Evolutionary conservation across 1,140 invertebrate species (phyloP), one percentile per base, ranked within the genome.

Genomic region (Dolichoris vasculosae): DNA sequence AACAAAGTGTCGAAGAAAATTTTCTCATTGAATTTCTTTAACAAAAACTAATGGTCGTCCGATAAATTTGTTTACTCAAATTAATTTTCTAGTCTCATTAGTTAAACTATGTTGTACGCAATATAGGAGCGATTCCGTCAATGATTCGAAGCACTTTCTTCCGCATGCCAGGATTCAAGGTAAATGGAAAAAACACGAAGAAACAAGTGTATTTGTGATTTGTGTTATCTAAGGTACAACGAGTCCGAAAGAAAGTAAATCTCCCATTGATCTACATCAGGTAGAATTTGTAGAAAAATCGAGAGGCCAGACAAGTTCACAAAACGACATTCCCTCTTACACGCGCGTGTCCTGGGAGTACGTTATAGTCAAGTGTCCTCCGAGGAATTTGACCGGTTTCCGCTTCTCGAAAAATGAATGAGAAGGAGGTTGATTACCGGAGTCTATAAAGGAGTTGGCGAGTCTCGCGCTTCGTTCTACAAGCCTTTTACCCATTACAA

Each of bases 371-470:
- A 38, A 73, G 63, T 78, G 75, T 84, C 83, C 83, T 69, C 83
- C 67, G 38, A 75, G 78, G 84, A 85, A 82, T 81, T 81, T 30
- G 84, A 85, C 84, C 84, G 84, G 84, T 85, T 85, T 48, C 51
- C 71, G 75, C 79, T 81, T 38, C 78, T 55, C 55, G 79, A 85
- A 85, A 85, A 85, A 85, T 85, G 84, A 85, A 81, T 76, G 78
- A 82, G 78, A 64, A 67, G 71, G 78, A 51, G 67, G 43, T 78
- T 85, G 77, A 85, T 80, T 75, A 77, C 77, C 23, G n/a, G 83
- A 73, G 83, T 63, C 64, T 75, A 75, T 80, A 80, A 73, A 80
- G 64, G 48, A 46, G 82, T 63, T 46, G 67, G 67, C 35, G 15
- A 3, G 32, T 38, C 67, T 46, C 46, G 17, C 48, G 35, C 55